phyloP scores from a whole-genome alignment of 2,888 invertebrate species.

The Platycheirus rosarum region DNA sequence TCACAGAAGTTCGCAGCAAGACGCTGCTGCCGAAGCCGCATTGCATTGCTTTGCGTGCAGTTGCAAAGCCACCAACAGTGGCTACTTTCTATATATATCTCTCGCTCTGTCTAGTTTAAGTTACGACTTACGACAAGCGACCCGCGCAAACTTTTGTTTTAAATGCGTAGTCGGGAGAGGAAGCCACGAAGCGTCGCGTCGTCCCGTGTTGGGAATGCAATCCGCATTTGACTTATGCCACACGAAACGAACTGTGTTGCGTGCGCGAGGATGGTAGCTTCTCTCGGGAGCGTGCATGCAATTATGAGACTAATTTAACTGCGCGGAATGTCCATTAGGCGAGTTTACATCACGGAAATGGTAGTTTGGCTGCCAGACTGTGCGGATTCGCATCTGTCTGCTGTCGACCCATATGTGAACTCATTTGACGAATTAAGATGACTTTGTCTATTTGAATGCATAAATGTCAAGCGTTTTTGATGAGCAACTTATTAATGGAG shows the following conservation, averaged over 20 bases:
- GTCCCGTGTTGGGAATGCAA: constrained; percentile 49
- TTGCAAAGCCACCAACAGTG: constrained; percentile 48
- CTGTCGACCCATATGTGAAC: constrained; percentile 44
- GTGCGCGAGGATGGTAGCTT: constrained; percentile 49
- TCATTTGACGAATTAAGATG: constrained; percentile 60
- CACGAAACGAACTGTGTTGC: constrained; percentile 71
- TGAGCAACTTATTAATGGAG: constrained; percentile 61
- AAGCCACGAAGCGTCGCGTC: neutral
- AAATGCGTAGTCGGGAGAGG: constrained; percentile 44
- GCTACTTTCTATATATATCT: constrained; percentile 24
- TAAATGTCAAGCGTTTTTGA: constrained; percentile 52
- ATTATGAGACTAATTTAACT: constrained; percentile 72
- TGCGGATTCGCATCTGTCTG: constrained; percentile 21
- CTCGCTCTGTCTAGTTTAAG: constrained; percentile 31
- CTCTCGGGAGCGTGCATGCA: constrained; percentile 70
- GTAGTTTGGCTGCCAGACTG: constrained; percentile 21
- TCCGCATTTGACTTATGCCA: constrained; percentile 69
- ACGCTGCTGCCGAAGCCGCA: constrained; percentile 16
- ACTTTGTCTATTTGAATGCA: constrained; percentile 43
- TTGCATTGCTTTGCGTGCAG: constrained; percentile 53
- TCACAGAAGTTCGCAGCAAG: constrained; percentile 35
- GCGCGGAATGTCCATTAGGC: constrained; percentile 68
- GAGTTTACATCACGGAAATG: constrained; percentile 67
- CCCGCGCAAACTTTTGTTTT: constrained; percentile 67
- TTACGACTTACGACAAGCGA: constrained; percentile 56